A percentile compares a stretch with the other conserved stretches of the same genome.
Evolutionary conservation across 1,140 invertebrate species (phyloP).

Genomic region (Ceratosolen solmsi): DNA sequence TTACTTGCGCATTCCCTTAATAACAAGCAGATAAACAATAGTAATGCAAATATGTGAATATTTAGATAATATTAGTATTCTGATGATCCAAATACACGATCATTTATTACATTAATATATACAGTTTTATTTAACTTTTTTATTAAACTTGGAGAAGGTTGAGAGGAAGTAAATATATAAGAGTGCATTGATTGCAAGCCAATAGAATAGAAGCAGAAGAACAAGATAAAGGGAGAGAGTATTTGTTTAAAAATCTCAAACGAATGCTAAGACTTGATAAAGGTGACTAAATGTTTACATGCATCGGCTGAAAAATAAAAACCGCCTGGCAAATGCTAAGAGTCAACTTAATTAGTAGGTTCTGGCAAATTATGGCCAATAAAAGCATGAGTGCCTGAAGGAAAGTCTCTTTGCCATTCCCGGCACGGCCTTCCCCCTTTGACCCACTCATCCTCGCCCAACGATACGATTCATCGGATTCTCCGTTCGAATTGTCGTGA

Average conservation of each 20-base stretch:
- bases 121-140: no score
- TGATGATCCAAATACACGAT: no score
- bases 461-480: background rate
- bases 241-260: background rate
- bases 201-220: background rate
- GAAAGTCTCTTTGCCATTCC: background rate
- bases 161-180: no score
- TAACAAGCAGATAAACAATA: no score
- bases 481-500: conserved; percentile 15
- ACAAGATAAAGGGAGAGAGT: background rate
- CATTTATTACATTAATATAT: no score
- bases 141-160: no score
- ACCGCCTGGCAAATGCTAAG: background rate
- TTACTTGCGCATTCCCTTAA: no score
- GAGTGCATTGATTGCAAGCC: no score
- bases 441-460: no score
- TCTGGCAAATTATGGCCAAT: background rate
- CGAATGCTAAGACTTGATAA: background rate
- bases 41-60: no score
- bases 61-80: no score
- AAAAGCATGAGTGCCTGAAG: background rate
- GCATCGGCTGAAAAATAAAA: background rate
- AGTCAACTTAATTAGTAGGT: background rate
- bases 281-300: background rate
- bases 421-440: background rate